A percentile compares a stretch with the other conserved stretches of the same genome.
Conservation (phyloP, 2,113 vertebrate genomes). For the Entosphenus tridentatus region DNA sequence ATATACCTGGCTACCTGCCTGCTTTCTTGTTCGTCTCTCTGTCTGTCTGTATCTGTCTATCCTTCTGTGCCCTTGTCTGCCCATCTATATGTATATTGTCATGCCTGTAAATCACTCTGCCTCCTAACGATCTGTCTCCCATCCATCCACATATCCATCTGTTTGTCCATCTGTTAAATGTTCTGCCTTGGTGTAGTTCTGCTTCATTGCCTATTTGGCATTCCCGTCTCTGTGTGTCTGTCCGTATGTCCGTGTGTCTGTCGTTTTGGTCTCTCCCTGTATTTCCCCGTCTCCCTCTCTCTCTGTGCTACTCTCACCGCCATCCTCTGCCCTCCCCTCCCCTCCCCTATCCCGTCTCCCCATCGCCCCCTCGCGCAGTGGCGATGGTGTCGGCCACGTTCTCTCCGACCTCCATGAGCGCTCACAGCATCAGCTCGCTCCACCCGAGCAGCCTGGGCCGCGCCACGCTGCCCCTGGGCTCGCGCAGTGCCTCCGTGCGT, state of each 20-base stretch:
- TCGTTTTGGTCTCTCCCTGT: background rate
- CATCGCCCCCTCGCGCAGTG: slow-evolving; percentile 13
- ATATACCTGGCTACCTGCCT: too few species aligned
- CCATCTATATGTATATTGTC: too few species aligned
- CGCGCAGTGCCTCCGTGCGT: slow-evolving; percentile 38
- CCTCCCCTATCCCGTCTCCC: too few species aligned
- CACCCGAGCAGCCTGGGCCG: slow-evolving; percentile 52
- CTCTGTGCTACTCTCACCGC: slow-evolving; percentile 10
- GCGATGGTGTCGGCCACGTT: slow-evolving; percentile 61
- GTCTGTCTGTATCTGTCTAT: too few species aligned
- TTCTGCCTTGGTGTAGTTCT: background rate
- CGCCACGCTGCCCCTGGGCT: slow-evolving; percentile 47
- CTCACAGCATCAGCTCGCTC: slow-evolving; percentile 48
- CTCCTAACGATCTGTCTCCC: background rate
- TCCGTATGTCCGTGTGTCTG: background rate
- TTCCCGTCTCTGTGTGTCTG: background rate
- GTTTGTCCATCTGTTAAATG: background rate
- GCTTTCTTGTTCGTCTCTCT: too few species aligned
- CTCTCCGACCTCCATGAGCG: slow-evolving; percentile 48
- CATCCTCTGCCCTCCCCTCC: too few species aligned
- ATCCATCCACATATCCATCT: background rate
- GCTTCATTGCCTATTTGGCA: background rate
- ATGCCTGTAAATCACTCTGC: too few species aligned
- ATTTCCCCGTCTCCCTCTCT: background rate
- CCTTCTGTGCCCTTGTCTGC: too few species aligned